Conservation (phyloP, 2,797 vertebrate genomes). For the Argya squamiceps region DNA sequence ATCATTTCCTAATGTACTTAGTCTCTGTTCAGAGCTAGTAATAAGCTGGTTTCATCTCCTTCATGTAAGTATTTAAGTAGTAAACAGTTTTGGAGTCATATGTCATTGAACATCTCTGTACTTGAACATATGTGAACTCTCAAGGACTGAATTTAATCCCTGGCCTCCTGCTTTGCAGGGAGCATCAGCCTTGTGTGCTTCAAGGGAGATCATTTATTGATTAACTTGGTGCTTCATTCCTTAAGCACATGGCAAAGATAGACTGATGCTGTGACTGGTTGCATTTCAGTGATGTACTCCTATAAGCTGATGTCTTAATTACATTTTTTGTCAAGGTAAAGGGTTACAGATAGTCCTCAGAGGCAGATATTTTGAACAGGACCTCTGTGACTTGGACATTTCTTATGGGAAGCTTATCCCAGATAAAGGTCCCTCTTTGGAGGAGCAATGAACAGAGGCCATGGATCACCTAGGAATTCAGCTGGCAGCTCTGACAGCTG, state of each 20-base stretch:
- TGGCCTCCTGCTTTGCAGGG: neutral
- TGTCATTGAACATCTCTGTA: neutral
- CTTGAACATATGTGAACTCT: neutral
- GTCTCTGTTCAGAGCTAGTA: neutral
- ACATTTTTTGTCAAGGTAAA: neutral
- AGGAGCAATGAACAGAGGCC: neutral
- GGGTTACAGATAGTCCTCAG: neutral
- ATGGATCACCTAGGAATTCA: neutral
- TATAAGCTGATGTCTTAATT: neutral
- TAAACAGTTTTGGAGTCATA: neutral
- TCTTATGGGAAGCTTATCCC: neutral
- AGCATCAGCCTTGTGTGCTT: neutral
- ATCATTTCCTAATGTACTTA: neutral
- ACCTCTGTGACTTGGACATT: neutral
- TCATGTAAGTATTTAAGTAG: neutral
- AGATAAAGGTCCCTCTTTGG: neutral
- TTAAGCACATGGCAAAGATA: neutral
- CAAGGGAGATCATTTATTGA: neutral
- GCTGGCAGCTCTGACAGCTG: constrained; percentile 1
- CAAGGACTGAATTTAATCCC: neutral
- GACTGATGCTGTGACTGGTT: neutral
- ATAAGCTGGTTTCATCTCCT: neutral
- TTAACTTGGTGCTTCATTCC: neutral
- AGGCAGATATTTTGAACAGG: neutral
- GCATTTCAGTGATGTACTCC: neutral